Conservation (phyloP, 2,113 vertebrate genomes). For the Cynocephalus volans region DNA sequence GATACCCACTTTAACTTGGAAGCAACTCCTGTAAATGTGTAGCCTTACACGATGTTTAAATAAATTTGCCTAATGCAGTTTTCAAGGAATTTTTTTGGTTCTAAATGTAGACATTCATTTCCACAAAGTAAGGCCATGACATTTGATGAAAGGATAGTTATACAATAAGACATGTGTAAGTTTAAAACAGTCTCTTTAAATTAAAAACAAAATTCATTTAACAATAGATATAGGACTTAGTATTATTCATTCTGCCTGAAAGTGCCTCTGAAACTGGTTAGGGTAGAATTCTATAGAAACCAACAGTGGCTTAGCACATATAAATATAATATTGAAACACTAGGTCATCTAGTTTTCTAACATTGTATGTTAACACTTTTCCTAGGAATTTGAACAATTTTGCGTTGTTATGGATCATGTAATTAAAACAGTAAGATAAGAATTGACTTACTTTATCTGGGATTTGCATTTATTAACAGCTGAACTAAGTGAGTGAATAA, state of each 20-base stretch:
- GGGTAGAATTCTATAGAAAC: too few species aligned
- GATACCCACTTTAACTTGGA: not conserved
- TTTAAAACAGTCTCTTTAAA: conserved; percentile 19
- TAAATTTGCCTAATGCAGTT: not conserved
- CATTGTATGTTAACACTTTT: not conserved
- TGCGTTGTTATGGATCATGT: too few species aligned
- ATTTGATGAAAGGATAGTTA: conserved; percentile 27
- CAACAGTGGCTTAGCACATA: not conserved
- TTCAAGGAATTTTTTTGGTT: not conserved
- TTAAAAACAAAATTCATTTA: too few species aligned
- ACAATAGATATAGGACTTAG: too few species aligned
- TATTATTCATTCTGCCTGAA: too few species aligned
- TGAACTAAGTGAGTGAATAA: too few species aligned
- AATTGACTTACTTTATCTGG: too few species aligned
- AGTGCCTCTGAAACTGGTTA: too few species aligned
- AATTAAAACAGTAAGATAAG: too few species aligned
- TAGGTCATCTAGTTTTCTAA: not conserved
- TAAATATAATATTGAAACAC: not conserved
- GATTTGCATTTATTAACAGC: too few species aligned
- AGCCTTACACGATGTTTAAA: not conserved
- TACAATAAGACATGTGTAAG: not conserved
- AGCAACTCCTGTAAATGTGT: not conserved
- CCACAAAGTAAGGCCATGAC: not conserved
- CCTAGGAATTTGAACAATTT: too few species aligned
- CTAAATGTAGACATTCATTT: conserved; percentile 24